phyloP scores from a whole-genome alignment of 2,113 vertebrate genomes.

The Rynchops niger region DNA sequence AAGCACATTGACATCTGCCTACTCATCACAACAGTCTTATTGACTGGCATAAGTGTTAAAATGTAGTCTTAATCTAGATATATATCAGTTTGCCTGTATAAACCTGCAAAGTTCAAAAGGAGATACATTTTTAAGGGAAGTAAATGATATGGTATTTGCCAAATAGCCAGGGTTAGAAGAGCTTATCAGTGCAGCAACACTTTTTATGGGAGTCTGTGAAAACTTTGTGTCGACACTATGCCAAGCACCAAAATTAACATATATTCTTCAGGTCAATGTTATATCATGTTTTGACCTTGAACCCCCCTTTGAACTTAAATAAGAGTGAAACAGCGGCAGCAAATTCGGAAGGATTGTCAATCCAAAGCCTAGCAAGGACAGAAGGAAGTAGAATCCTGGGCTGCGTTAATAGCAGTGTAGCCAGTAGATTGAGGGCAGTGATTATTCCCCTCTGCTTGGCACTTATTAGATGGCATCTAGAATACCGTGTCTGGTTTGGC shows the following conservation, averaged over 20 bases:
- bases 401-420: not conserved
- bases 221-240: not conserved
- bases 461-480: not conserved
- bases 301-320: not conserved
- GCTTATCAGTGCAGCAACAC: not conserved
- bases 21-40: not conserved
- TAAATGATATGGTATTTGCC: not conserved
- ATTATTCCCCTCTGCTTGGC: not conserved
- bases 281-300: not conserved
- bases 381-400: not conserved
- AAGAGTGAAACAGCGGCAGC: not conserved
- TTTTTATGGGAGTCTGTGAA: not conserved
- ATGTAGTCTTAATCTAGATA: not conserved
- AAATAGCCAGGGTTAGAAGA: not conserved
- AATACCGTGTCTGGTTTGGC: not conserved
- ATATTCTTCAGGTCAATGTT: not conserved
- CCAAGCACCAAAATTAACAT: not conserved
- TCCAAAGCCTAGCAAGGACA: not conserved
- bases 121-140: not conserved
- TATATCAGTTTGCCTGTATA: not conserved
- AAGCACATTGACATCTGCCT: not conserved
- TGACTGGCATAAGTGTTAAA: not conserved
- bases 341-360: not conserved
- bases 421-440: not conserved
- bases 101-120: not conserved